A percentile compares a stretch with the other conserved stretches of the same genome.
Evolutionary conservation across 2,797 vertebrate species (phyloP).

Genomic region (Crocodylus rhombifer): DNA sequence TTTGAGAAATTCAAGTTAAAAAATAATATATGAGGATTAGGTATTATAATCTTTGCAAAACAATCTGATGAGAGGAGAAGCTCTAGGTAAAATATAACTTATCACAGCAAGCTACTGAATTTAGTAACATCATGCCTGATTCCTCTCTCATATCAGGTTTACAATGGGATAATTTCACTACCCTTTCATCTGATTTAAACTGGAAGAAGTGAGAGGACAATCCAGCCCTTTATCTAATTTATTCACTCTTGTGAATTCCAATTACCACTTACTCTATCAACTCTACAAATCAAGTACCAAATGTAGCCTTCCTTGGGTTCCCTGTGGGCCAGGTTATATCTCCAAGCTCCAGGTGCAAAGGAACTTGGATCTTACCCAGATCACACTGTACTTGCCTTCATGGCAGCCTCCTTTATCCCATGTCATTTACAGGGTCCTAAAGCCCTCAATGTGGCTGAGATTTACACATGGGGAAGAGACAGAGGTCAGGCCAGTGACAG

Average conservation of each 20-base stretch:
- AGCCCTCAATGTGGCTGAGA: too few relatives aligned
- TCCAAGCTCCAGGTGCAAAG: neutral
- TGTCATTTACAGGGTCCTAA: too few relatives aligned
- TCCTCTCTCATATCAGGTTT: fast-evolving
- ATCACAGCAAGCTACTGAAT: neutral
- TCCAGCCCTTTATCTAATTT: neutral
- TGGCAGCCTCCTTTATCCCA: too few relatives aligned
- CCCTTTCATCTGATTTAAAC: neutral
- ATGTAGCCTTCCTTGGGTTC: neutral
- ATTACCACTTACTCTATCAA: neutral
- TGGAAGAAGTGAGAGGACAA: neutral
- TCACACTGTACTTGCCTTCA: neutral
- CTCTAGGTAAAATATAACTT: neutral
- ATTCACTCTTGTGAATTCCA: neutral
- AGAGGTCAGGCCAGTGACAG: too few relatives aligned
- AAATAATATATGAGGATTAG: neutral
- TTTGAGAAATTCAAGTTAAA: neutral
- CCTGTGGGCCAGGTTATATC: neutral
- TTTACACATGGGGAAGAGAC: too few relatives aligned
- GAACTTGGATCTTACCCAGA: neutral
- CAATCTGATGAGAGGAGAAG: neutral
- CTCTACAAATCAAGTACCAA: neutral
- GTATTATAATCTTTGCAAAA: neutral
- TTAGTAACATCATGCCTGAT: neutral
- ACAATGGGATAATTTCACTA: neutral